Percentiles rank a stretch among this genome's conserved stretches.
Conservation (phyloP, 2,888 invertebrate species). For the Aplocera efformata region DNA sequence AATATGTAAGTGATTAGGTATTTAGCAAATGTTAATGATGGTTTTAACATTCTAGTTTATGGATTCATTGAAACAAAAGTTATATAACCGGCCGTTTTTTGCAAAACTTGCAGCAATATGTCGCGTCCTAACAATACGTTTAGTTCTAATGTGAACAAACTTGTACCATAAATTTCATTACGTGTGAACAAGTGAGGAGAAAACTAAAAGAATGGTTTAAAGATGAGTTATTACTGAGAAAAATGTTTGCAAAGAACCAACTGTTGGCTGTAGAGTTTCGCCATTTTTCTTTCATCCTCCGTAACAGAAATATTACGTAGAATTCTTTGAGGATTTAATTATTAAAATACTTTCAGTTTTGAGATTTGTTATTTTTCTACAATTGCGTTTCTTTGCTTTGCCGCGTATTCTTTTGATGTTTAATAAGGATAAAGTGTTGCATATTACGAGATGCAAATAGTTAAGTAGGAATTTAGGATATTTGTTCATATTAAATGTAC, state of each 20-base stretch:
- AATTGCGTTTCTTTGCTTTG: slow-evolving; percentile 12
- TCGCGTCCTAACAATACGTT: neutral
- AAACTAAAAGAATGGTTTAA: slow-evolving; percentile 36
- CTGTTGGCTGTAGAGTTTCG: slow-evolving; percentile 18
- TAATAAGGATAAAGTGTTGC: slow-evolving; percentile 11
- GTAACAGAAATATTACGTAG: slow-evolving; percentile 13
- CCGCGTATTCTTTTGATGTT: slow-evolving; percentile 7
- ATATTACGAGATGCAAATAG: slow-evolving; percentile 5
- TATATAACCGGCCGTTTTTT: too few relatives aligned
- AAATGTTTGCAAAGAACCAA: slow-evolving; percentile 25
- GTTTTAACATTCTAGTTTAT: too few relatives aligned
- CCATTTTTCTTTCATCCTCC: slow-evolving; percentile 13
- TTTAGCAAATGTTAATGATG: too few relatives aligned
- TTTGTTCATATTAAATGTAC: too few relatives aligned
- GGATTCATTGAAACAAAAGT: too few relatives aligned
- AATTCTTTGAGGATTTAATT: slow-evolving; percentile 17
- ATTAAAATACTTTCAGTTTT: slow-evolving; percentile 21
- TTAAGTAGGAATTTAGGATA: neutral
- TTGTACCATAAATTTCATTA: slow-evolving; percentile 46
- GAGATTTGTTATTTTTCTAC: slow-evolving; percentile 10
- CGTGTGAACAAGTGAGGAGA: slow-evolving; percentile 31
- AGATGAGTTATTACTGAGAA: slow-evolving; percentile 32
- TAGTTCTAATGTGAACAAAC: slow-evolving; percentile 24
- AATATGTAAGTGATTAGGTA: too few relatives aligned
- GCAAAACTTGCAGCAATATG: neutral